Evolutionary conservation across 1,140 invertebrate species (phyloP), one percentile per base, ranked within the genome.

Genomic region (Chironomus striatipennis): DNA sequence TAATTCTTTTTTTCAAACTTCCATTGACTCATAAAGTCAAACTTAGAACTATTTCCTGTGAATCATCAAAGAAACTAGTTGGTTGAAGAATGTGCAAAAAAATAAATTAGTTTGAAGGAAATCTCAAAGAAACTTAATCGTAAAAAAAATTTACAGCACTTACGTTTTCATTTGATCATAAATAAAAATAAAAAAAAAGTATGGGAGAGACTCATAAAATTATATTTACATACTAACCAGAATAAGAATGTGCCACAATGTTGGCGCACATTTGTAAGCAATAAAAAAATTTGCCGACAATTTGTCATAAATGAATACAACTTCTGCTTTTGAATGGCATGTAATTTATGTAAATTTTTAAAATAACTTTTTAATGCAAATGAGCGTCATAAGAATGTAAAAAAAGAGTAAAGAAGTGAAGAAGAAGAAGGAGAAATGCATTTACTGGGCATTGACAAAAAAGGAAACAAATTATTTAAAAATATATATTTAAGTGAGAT

Each of bases 381-480:
- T 83, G 82, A 81, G 80, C 76, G 17, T 79, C 24, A 34, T 34
- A 34, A 34, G 24, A 77, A 43, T 76, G 76, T 79, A 79, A 79
- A 57, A 10, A n/a, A 57, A n/a, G 47, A 57, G 47, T 57, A 57
- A 57, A 57, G n/a, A n/a, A 57, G n/a, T 57, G 47, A 57, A n/a
- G n/a, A n/a, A n/a, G n/a, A n/a, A n/a, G n/a, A n/a, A 21, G 20
- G 82, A 78, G 81, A 79, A 82, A 78, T 78, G 80, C 75, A 79
- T 76, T 73, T 43, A 43, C 42, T 9, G 42, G 17, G 20, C 21
- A 21, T 15, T 73, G 24, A 73, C 20, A 21, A 73, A 34, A 20
- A 72, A 42, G 73, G 7, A 34, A 34, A 34, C 24, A 34, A 34
- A 34, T 34, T 34, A 34, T 34, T 34, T 34, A 34, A 34, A 34